A percentile compares a stretch with the other conserved stretches of the same genome.
Conservation (phyloP, 1,140 invertebrate genomes). For the Ooceraea biroi region DNA sequence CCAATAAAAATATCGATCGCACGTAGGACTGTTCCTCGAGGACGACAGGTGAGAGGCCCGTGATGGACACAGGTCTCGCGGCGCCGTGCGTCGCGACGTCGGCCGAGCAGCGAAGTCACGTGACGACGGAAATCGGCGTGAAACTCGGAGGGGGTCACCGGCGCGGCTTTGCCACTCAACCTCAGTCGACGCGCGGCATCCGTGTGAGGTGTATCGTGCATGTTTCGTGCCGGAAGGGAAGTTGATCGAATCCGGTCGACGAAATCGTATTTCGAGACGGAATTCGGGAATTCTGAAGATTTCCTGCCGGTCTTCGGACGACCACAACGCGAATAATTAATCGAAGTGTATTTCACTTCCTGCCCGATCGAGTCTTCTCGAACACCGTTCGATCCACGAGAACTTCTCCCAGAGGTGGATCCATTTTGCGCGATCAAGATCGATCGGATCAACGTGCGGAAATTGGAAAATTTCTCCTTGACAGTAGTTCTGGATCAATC, state of each 20-base stretch:
- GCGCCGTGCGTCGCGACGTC: constrained; percentile 14
- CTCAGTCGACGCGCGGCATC: constrained; percentile 79
- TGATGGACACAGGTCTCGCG: neutral
- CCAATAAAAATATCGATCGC: constrained; percentile 43
- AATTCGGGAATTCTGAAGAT: neutral
- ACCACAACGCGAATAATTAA: neutral
- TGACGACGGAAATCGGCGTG: constrained; percentile 56
- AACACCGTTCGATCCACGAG: neutral
- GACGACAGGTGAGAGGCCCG: constrained; percentile 24
- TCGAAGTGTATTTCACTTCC: neutral
- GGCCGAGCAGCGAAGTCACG: constrained; percentile 47
- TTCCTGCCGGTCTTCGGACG: neutral
- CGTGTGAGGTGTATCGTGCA: constrained; percentile 71
- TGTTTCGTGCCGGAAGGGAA: neutral
- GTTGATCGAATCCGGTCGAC: constrained; percentile 13
- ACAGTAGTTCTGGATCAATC: constrained; percentile 2
- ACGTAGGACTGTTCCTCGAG: neutral
- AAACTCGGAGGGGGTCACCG: constrained; percentile 23
- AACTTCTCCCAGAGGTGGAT: neutral
- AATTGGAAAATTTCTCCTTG: too few relatives aligned
- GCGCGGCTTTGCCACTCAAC: constrained; percentile 49
- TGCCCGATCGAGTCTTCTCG: neutral
- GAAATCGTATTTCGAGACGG: neutral
- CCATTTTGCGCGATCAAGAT: neutral
- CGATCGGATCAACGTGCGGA: too few relatives aligned